Evolutionary conservation across 2,888 invertebrate genomes (phyloP), one percentile per base, ranked within the genome.

Genomic region (Watsonalla binaria): DNA sequence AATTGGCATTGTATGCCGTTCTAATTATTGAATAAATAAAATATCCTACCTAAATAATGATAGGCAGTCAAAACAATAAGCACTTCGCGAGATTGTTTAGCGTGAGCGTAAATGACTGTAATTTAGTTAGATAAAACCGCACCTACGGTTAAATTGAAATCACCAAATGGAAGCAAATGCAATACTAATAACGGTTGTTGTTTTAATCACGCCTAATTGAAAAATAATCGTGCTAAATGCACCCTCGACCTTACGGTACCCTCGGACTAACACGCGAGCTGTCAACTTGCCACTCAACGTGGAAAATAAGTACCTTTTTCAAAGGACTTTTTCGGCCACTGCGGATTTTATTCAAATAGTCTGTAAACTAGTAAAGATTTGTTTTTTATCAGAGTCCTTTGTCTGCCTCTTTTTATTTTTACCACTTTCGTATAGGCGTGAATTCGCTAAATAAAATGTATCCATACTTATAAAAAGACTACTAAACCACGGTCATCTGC

Each of bases 141-240:
- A 55, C 66, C 73, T 57, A 65, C 55, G 62, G 9, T 63, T 54
- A 56, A 65, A 73, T 70, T 69, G 63, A 67, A 73, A 70, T 72
- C 69, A 57, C 63, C 66, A 55, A 68, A 52, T 51, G 55, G 49
- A 51, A 59, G 54, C 49, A 59, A 77, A 71, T 68, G 69, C 70
- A 75, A 57, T 61, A 53, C 54, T 59, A 58, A 55, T 56, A 54
- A 54, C 52, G 56, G 65, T 65, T 71, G 65, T 71, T 68, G 63
- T 63, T 61, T 68, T 80, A 80, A 77, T 76, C 60, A 68, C 61
- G 56, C 58, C 60, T 82, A 81, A 82, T 82, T 80, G 82, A 82
- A 82, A 78, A 76, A 82, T 82, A 83, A 78, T 82, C 71, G 74
- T 63, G 64, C 71, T 59, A 69, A 76, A 71, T 76, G 74, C 72